phyloP scores from a whole-genome alignment of 2,797 vertebrate species.

The Eupleurogrammus muticus region DNA sequence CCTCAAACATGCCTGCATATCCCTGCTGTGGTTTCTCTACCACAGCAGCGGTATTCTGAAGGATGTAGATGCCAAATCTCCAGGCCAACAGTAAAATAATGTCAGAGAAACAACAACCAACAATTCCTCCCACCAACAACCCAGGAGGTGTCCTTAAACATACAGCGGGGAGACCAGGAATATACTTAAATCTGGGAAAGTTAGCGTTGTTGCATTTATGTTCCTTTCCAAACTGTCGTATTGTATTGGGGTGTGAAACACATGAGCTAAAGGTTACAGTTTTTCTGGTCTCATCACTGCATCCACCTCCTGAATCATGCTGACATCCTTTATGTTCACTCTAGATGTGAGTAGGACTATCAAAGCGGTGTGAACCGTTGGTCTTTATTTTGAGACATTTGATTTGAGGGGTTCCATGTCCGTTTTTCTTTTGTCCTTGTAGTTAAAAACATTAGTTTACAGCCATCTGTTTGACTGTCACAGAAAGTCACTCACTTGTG shows the following conservation, averaged over 20 bases:
- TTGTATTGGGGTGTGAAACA: background rate
- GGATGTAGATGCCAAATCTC: slow-evolving; percentile 32
- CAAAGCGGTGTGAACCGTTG: background rate
- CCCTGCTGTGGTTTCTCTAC: slow-evolving; percentile 5
- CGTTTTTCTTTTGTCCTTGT: slow-evolving; percentile 30
- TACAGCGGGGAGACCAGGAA: slow-evolving; percentile 36
- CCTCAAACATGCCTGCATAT: background rate
- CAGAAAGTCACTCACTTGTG: slow-evolving; percentile 43
- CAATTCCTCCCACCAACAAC: slow-evolving; percentile 3
- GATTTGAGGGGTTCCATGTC: slow-evolving; percentile 3
- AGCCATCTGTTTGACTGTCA: slow-evolving; percentile 55
- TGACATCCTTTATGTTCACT: background rate
- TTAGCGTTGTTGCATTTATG: slow-evolving; percentile 6
- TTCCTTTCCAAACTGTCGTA: slow-evolving; percentile 1
- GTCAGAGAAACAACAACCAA: slow-evolving; percentile 21
- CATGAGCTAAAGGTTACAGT: slow-evolving; percentile 2
- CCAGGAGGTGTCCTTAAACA: slow-evolving; percentile 22
- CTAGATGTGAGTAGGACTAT: background rate
- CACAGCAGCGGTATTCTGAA: slow-evolving; percentile 26
- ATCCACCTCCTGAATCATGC: slow-evolving; percentile 7
- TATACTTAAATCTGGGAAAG: slow-evolving; percentile 2
- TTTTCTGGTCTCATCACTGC: background rate
- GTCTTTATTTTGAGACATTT: slow-evolving; percentile 13
- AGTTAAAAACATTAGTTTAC: slow-evolving; percentile 21
- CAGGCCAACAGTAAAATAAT: slow-evolving; percentile 29